Conservation (phyloP, 2,797 vertebrate genomes). For the Melanotaenia parkinsoni region DNA sequence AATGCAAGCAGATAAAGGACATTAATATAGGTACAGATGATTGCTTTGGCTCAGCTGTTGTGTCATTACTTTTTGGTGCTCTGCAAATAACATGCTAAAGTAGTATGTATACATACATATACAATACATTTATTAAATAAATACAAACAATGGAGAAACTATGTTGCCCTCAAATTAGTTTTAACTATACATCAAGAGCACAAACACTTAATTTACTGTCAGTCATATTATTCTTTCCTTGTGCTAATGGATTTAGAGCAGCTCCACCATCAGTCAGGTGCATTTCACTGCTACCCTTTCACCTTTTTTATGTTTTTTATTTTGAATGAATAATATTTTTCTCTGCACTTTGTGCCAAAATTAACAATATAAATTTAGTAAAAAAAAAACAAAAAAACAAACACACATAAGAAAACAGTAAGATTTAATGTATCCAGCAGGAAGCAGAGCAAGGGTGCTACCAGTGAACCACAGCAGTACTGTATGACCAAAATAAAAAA, state of each 20-base stretch:
- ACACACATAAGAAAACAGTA: not conserved
- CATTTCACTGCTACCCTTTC: not conserved
- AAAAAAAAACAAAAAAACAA: not conserved
- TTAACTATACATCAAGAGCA: not conserved
- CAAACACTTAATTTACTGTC: not conserved
- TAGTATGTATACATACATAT: not conserved
- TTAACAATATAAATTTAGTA: not conserved
- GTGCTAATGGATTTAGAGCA: not conserved
- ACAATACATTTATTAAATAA: not conserved
- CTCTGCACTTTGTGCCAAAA: not conserved
- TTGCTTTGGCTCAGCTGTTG: not conserved
- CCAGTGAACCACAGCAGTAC: not conserved
- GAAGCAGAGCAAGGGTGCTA: not conserved
- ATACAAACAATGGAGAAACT: not conserved
- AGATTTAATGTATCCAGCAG: not conserved
- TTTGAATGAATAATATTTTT: not conserved
- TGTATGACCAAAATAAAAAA: no score
- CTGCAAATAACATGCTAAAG: not conserved
- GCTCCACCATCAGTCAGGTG: not conserved
- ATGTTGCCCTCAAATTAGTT: not conserved
- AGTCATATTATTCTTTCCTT: not conserved
- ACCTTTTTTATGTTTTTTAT: not conserved
- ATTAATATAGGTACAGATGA: not conserved
- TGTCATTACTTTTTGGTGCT: slow-evolving; percentile 2
- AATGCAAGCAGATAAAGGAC: slow-evolving; percentile 3